Conservation (phyloP, 2,113 vertebrate species). For the Osmerus mordax region DNA sequence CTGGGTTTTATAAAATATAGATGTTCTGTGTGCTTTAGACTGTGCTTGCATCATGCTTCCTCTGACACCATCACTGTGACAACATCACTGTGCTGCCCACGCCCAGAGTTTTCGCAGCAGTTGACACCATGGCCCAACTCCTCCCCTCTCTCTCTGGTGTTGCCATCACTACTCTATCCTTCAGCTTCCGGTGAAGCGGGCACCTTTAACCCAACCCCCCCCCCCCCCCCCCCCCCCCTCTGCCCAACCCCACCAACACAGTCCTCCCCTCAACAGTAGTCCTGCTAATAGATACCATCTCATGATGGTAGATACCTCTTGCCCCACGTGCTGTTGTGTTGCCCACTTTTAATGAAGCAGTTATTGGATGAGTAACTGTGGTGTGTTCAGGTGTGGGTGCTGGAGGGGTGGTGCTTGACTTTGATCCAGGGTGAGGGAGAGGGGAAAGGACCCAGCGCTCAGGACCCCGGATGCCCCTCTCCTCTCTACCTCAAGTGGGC, state of each 20-base stretch:
- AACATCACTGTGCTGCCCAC: slow-evolving; percentile 14
- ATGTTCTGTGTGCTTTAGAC: background rate
- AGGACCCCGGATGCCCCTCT: slow-evolving; percentile 37
- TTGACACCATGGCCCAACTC: slow-evolving; percentile 36
- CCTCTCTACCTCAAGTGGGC: slow-evolving; percentile 66
- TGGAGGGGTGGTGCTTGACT: slow-evolving; percentile 57
- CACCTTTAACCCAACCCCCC: slow-evolving; percentile 3
- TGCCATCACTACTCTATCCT: too few species aligned
- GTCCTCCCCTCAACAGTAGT: slow-evolving; percentile 13
- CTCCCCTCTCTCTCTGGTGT: background rate
- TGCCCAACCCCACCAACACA: slow-evolving; percentile 60
- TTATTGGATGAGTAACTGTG: too few species aligned
- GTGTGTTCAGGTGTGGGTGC: too few species aligned
- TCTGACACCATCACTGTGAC: slow-evolving; percentile 32
- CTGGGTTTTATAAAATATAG: slow-evolving; percentile 1
- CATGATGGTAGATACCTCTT: slow-evolving; percentile 33
- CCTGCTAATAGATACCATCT: slow-evolving; percentile 69
- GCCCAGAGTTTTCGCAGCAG: slow-evolving; percentile 36
- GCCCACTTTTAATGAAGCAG: slow-evolving; percentile 18
- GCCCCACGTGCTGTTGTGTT: slow-evolving; percentile 34
- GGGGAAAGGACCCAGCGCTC: slow-evolving; percentile 35
- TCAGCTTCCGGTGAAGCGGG: background rate
- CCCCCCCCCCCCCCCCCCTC: slow-evolving; percentile 77
- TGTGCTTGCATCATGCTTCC: slow-evolving; percentile 13
- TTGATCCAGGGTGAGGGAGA: slow-evolving; percentile 49